Percentiles rank a stretch among this genome's conserved stretches.
phyloP scores from a whole-genome alignment of 1,140 invertebrate genomes.

The Polypedilum vanderplanki region DNA sequence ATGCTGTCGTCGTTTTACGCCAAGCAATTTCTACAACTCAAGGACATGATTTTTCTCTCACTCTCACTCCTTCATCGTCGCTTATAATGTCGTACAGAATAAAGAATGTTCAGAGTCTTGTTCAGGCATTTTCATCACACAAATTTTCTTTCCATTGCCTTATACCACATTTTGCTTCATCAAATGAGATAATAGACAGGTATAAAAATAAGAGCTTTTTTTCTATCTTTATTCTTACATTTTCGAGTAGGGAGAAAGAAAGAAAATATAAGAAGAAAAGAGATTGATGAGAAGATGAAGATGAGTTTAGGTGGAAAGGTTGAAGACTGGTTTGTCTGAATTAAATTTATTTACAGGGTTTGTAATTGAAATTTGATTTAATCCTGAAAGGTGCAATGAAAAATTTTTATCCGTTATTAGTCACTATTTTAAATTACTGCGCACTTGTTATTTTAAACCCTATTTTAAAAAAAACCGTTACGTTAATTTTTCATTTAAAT shows the following conservation, averaged over 20 bases:
- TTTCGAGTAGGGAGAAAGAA: neutral
- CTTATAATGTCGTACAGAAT: neutral
- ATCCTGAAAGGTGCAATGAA: too few relatives aligned
- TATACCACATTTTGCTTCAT: slow-evolving; percentile 24
- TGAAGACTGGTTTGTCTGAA: too few relatives aligned
- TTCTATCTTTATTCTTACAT: neutral
- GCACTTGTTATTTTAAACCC: too few relatives aligned
- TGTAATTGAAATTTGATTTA: too few relatives aligned
- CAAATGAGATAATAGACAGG: slow-evolving; percentile 28
- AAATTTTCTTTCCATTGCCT: slow-evolving; percentile 20
- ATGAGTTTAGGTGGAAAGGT: neutral
- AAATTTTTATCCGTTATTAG: too few relatives aligned
- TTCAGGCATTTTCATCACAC: slow-evolving; percentile 28
- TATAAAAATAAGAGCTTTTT: slow-evolving; percentile 25
- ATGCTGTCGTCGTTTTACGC: slow-evolving; percentile 10
- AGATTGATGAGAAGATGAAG: neutral
- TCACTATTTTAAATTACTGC: too few relatives aligned
- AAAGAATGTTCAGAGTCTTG: neutral
- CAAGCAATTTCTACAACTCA: slow-evolving; percentile 6
- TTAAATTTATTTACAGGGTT: too few relatives aligned
- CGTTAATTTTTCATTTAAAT: too few relatives aligned
- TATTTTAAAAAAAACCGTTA: too few relatives aligned
- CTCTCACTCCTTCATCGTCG: neutral
- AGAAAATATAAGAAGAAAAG: too few relatives aligned
- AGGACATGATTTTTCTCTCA: slow-evolving; percentile 22